Evolutionary conservation across 2,113 vertebrate species (phyloP).

Genomic region (Emberiza fucata): DNA sequence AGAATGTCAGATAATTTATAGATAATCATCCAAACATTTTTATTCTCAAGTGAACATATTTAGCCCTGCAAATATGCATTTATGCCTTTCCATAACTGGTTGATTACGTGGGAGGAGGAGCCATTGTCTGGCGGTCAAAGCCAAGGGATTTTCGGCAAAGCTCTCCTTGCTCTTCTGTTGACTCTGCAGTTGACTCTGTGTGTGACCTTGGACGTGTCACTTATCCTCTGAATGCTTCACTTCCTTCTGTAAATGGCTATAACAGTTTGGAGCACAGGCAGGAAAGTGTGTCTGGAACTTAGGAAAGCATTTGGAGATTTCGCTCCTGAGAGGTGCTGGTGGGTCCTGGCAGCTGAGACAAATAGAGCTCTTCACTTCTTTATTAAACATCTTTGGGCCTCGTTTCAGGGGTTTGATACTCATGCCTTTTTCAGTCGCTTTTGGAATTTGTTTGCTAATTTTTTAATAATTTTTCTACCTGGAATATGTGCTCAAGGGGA

Average conservation of each 20-base stretch:
- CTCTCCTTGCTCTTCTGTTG: conserved; percentile 47
- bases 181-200: conserved; percentile 52
- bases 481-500: background rate
- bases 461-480: background rate
- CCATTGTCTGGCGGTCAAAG: conserved; percentile 65
- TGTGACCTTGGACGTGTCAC: conserved; percentile 61
- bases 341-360: background rate
- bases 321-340: background rate
- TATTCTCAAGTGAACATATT: conserved; percentile 47
- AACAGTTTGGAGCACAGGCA: background rate
- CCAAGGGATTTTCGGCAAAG: conserved; percentile 49
- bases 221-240: conserved; percentile 32
- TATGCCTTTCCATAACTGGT: conserved; percentile 48
- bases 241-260: conserved; percentile 40
- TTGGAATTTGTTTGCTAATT: background rate
- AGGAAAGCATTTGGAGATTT: background rate
- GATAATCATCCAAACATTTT: conserved; percentile 48
- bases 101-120: conserved; percentile 62
- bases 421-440: background rate
- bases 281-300: background rate
- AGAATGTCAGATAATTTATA: conserved; percentile 48
- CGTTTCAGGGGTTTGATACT: background rate
- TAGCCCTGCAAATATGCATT: conserved; percentile 37
- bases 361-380: background rate
- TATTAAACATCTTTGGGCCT: background rate